Percentiles rank a stretch among this genome's conserved stretches.
These are phyloP conservation scores for Phyllopteryx taeniolatus DNA, from an alignment of 2,113 vertebrate species.

Conservation along the genomic window DNA sequence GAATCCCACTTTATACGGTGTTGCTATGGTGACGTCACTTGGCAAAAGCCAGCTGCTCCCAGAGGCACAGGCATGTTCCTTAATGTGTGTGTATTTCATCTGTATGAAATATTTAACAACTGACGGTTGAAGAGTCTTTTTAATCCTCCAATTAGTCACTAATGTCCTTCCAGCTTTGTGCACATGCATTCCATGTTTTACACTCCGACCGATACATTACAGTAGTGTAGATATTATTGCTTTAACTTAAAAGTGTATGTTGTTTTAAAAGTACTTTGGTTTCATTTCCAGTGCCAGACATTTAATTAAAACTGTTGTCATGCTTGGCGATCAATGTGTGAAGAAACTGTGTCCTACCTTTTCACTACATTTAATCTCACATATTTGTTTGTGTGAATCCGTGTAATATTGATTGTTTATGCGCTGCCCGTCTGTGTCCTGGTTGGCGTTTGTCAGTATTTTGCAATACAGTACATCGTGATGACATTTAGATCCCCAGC, in stretches of 20 bases:
- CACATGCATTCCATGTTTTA: background rate
- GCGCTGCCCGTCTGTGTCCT: conserved; percentile 3
- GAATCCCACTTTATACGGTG: conserved; percentile 55
- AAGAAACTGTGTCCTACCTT: conserved; percentile 4
- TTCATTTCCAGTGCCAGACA: background rate
- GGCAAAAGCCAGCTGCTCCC: conserved; percentile 55
- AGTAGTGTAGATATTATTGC: background rate
- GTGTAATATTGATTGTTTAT: conserved; percentile 38
- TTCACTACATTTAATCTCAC: conserved; percentile 6
- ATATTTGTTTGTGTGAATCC: conserved; percentile 4
- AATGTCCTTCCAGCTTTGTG: background rate
- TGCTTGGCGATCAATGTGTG: background rate
- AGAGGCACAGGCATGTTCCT: conserved; percentile 46
- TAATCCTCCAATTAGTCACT: conserved; percentile 27
- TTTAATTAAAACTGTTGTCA: conserved; percentile 1
- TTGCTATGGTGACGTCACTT: conserved; percentile 66
- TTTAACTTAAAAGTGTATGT: background rate
- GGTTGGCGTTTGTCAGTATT: conserved; percentile 7
- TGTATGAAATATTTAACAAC: conserved; percentile 53
- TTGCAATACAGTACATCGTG: conserved; percentile 6
- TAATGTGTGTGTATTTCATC: conserved; percentile 41
- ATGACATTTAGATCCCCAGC: background rate
- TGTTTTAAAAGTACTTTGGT: background rate
- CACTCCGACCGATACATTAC: background rate
- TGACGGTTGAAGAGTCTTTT: conserved; percentile 24